A percentile compares a stretch with the other conserved stretches of the same genome.
Conservation (phyloP, 35 echinoderm and acorn worm genomes). For the Chiridota heheva region DNA sequence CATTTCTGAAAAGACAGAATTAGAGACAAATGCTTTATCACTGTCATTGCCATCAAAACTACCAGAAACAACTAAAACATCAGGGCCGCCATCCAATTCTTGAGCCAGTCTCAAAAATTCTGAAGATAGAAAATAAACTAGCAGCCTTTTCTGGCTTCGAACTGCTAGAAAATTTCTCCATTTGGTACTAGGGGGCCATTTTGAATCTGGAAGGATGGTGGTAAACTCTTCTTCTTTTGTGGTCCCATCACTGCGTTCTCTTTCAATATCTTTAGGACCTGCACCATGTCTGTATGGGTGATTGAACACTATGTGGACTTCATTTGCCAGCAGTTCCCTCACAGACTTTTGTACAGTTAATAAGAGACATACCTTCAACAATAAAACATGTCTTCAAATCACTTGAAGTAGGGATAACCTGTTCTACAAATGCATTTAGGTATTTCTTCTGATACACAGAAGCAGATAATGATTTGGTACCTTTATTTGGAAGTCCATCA, state of each 20-base stretch:
- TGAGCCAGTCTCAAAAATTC: neutral
- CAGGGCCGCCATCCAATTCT: too few relatives aligned
- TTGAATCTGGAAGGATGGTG: neutral
- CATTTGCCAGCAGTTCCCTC: too few relatives aligned
- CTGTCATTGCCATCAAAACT: too few relatives aligned
- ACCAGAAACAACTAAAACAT: too few relatives aligned
- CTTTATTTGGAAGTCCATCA: conserved; percentile 40
- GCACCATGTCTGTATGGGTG: conserved; percentile 29
- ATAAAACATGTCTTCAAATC: neutral
- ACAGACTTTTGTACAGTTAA: too few relatives aligned
- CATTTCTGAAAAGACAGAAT: too few relatives aligned
- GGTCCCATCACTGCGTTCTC: conserved; percentile 16
- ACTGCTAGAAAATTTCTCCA: conserved; percentile 13
- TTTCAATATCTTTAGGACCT: conserved; percentile 37
- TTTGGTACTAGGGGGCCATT: neutral
- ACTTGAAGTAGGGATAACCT: neutral
- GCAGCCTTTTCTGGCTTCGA: conserved; percentile 13
- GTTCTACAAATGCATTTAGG: neutral
- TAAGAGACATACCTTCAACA: too few relatives aligned
- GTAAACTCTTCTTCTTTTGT: too few relatives aligned
- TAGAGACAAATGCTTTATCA: too few relatives aligned
- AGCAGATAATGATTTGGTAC: conserved; percentile 17
- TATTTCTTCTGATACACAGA: conserved; percentile 20
- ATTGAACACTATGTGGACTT: conserved; percentile 51
- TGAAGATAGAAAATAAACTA: conserved; percentile 18